Base-by-base conservation (phyloP, 2,113 vertebrate species). In the Rhegmatorhina hoffmannsi region DNA sequence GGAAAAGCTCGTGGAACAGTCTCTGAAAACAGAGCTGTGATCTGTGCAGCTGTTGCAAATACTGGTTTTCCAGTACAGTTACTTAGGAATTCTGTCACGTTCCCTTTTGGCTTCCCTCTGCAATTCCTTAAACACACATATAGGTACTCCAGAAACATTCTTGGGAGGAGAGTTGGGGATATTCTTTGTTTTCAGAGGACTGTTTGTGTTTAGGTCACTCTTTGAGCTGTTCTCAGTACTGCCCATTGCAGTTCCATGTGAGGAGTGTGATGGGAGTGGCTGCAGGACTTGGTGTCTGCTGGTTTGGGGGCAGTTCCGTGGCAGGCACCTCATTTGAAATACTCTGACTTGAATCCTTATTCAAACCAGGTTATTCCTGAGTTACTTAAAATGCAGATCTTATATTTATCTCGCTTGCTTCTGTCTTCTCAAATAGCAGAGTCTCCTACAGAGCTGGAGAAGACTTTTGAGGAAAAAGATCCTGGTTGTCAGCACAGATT, bases 171-270 rank as follows among this genome's bases (percentile, higher is more conserved):
- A 74, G 15, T 2, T 75, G 5, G 13, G 4, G 9, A 3, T n/a
- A 21, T 56, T 77, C 33, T 29, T 43, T 44, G 40, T 24, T 60
- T 77, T 28, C 26, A 26, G 28, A 24, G 9, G 21, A 17, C 24
- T 73, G 13, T 60, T 95, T 31, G 7, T 93, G 1, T 80, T 86
- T 55, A 66, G 36, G 40, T 11, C 7, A 0, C 31, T 89, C 12
- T 29, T 33, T 63, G 44, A 59, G 44, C 14, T 43, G 7, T 43
- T 11, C 18, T 75, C 44, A 16, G 8, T 29, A 0, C 17, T 81
- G 47, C n/a, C 1, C 2, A 0, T 58, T 77, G 4, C 4, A 23
- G 63, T 46, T 73, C n/a, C 15, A 31, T 34, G 2, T 18, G 40
- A 87, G 36, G 44, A 56, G 7, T 43, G 28, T 17, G 28, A 23